Percentiles rank a stretch among this genome's conserved stretches.
These are phyloP conservation scores for Ennomos fuscantarius DNA, from an alignment of 2,888 invertebrate species.

Conservation along the genomic window DNA sequence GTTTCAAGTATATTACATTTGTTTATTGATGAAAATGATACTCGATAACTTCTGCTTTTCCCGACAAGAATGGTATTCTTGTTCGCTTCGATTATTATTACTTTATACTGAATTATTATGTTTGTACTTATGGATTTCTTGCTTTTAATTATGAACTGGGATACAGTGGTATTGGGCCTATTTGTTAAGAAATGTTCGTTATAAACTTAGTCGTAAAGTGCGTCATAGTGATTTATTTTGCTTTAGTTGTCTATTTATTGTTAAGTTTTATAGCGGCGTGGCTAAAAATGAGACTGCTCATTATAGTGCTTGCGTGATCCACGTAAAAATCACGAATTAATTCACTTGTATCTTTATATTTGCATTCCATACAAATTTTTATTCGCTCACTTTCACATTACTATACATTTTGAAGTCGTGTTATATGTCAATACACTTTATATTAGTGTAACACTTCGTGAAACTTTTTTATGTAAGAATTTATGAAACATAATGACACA, in stretches of 20 bases:
- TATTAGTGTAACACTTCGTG: constrained; percentile 19
- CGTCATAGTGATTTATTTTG: constrained; percentile 16
- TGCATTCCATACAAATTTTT: constrained; percentile 40
- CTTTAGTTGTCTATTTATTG: constrained; percentile 37
- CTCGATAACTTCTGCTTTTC: not conserved
- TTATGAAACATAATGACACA: constrained; percentile 37
- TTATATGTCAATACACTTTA: constrained; percentile 20
- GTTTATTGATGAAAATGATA: constrained; percentile 12
- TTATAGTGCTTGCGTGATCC: constrained; percentile 32
- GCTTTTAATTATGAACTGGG: constrained; percentile 8
- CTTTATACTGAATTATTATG: constrained; percentile 3
- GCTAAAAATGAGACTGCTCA: constrained; percentile 38
- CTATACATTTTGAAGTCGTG: constrained; percentile 11
- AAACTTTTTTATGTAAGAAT: constrained; percentile 26
- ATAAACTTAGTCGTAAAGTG: constrained; percentile 16
- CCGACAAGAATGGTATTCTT: not conserved
- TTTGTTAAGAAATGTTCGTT: constrained; percentile 15
- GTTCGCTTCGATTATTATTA: not conserved
- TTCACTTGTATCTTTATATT: constrained; percentile 31
- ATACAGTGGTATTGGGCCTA: constrained; percentile 25
- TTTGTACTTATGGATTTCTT: constrained; percentile 21
- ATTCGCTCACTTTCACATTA: constrained; percentile 26
- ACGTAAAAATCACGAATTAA: constrained; percentile 24
- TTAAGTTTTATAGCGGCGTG: constrained; percentile 37
- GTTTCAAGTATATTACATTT: not conserved